These are phyloP conservation scores for Tachypleus tridentatus DNA, from an alignment of 1,140 invertebrate species.

Conservation along the genomic window DNA sequence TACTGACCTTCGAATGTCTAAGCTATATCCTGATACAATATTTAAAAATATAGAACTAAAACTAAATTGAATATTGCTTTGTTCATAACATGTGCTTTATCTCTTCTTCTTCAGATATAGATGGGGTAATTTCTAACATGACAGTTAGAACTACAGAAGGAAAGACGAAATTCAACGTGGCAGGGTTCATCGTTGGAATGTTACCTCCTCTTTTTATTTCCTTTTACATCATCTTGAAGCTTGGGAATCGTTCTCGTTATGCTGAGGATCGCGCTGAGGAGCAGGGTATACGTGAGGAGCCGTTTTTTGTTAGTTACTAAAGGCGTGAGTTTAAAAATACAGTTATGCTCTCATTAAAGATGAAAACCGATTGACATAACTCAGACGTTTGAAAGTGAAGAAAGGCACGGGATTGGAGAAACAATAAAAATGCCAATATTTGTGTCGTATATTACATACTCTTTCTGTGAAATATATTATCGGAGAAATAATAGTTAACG, in stretches of 20 bases:
- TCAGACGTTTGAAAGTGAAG: no score
- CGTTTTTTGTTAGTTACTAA: conserved; percentile 26
- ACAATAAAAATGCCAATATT: no score
- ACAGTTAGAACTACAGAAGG: conserved; percentile 36
- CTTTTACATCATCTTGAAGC: conserved; percentile 26
- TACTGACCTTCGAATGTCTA: no score
- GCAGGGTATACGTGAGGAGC: conserved; percentile 19
- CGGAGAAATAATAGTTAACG: no score
- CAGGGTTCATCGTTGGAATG: conserved; percentile 27
- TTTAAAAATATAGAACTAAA: no score
- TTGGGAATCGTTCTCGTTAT: conserved; percentile 26
- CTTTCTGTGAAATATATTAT: no score
- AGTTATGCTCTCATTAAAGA: no score
- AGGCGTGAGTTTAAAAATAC: not conserved
- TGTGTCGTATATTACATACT: no score
- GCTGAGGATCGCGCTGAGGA: conserved; percentile 24
- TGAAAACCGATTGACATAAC: no score
- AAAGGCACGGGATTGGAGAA: no score
- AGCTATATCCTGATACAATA: no score
- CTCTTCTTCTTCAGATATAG: not conserved
- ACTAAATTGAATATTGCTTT: not conserved
- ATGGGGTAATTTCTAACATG: not conserved
- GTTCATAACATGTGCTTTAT: not conserved
- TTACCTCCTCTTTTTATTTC: conserved; percentile 25
- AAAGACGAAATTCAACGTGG: conserved; percentile 29